Evolutionary conservation across 1,140 invertebrate species (phyloP).

Genomic region (Popillia japonica): DNA sequence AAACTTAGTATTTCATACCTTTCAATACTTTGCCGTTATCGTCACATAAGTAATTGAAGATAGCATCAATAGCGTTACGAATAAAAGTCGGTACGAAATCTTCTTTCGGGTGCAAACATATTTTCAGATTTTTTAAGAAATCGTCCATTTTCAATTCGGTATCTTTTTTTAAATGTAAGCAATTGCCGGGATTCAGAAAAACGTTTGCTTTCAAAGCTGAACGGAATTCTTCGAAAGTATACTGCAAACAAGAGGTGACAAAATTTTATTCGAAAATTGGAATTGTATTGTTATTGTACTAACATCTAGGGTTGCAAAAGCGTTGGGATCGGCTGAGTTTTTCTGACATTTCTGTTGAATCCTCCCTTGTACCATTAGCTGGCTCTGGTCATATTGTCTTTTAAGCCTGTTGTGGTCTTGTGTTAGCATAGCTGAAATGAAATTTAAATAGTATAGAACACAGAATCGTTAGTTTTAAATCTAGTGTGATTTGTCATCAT

Average conservation of each 20-base stretch:
- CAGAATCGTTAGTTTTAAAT: no score
- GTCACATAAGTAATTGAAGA: not conserved
- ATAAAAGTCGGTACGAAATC: not conserved
- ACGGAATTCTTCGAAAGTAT: not conserved
- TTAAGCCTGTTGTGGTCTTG: not conserved
- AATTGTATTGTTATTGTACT: not conserved
- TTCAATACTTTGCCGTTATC: not conserved
- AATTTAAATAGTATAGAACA: no score
- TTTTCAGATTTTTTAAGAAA: not conserved
- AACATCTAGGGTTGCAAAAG: not conserved
- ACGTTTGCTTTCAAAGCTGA: not conserved
- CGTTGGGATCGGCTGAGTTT: not conserved
- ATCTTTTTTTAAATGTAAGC: not conserved
- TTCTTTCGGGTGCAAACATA: not conserved
- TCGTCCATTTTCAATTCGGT: slow-evolving; percentile 1
- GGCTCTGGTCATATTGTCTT: not conserved
- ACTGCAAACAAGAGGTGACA: not conserved
- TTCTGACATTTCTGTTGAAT: not conserved
- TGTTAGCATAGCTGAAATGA: no score
- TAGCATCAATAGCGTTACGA: not conserved
- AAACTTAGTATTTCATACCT: not conserved
- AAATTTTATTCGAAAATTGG: not conserved
- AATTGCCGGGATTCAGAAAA: not conserved
- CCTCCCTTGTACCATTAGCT: not conserved
- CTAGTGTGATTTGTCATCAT: no score